Percentiles rank a stretch among this genome's conserved stretches.
Evolutionary conservation across 2,797 vertebrate species (phyloP).

Genomic region (Myoxocephalus aenaeus): DNA sequence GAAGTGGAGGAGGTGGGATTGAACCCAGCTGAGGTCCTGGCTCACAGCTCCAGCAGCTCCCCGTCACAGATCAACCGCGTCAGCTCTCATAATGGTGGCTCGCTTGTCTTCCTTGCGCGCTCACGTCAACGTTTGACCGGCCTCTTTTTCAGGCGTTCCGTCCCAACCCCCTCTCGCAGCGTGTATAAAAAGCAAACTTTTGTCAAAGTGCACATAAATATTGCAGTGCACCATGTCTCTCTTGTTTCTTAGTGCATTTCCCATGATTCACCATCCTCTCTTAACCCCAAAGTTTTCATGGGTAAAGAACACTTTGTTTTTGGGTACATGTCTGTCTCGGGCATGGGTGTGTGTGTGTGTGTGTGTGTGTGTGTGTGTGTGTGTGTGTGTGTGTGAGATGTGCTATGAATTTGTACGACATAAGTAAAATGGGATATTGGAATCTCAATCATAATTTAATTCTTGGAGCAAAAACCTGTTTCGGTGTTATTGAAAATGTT

Average conservation of each 20-base stretch:
- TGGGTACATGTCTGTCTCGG: constrained; percentile 43
- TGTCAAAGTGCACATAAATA: constrained; percentile 78
- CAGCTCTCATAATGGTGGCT: constrained; percentile 48
- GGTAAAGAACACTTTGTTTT: constrained; percentile 54
- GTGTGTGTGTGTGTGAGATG: not conserved
- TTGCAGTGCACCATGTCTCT: constrained; percentile 65
- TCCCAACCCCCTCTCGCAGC: constrained; percentile 39
- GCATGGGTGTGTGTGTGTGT: not conserved
- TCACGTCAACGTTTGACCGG: constrained; percentile 48
- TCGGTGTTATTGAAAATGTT: not conserved
- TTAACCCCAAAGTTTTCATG: constrained; percentile 38
- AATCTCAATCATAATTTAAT: constrained; percentile 1
- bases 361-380: too few species aligned
- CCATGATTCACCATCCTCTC: constrained; percentile 61
- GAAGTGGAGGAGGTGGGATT: constrained; percentile 54
- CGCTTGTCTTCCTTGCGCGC: constrained; percentile 12
- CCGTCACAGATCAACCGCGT: constrained; percentile 41
- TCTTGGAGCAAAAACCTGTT: constrained; percentile 3
- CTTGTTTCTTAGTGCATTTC: constrained; percentile 68
- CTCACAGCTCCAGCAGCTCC: constrained; percentile 40
- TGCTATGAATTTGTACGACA: constrained; percentile 39
- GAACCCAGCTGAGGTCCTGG: constrained; percentile 38
- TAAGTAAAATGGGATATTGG: constrained; percentile 21
- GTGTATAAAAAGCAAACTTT: constrained; percentile 68
- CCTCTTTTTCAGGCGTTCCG: constrained; percentile 25